Conservation (phyloP, 1,140 invertebrate species). For the Callitettix versicolor region DNA sequence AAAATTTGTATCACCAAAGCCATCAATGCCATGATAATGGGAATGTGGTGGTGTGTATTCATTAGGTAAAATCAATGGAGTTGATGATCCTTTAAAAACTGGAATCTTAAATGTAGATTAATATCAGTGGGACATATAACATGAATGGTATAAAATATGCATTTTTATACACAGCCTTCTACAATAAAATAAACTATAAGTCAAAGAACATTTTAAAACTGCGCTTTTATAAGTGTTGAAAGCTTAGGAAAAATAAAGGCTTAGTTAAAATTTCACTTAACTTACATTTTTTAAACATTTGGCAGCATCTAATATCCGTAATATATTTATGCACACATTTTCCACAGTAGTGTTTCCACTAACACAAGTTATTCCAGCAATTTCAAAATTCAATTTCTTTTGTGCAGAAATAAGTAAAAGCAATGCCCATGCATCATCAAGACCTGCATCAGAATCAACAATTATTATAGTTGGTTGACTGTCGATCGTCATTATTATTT, state of each 20-base stretch:
- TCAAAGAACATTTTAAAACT: too few relatives aligned
- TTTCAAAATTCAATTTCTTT: slow-evolving; percentile 33
- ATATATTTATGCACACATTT: slow-evolving; percentile 47
- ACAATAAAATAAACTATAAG: neutral
- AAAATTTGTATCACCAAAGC: slow-evolving; percentile 47
- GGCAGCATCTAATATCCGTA: slow-evolving; percentile 41
- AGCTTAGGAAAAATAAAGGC: too few relatives aligned
- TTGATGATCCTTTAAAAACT: slow-evolving; percentile 46
- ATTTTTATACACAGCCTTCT: neutral
- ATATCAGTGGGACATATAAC: slow-evolving; percentile 34
- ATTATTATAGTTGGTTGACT: too few relatives aligned
- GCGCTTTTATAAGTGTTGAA: too few relatives aligned
- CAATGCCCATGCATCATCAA: slow-evolving; percentile 53
- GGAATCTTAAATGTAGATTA: slow-evolving; percentile 46
- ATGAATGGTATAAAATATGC: neutral
- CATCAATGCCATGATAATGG: slow-evolving; percentile 47
- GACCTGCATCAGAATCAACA: slow-evolving; percentile 50
- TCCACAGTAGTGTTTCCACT: slow-evolving; percentile 48
- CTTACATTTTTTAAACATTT: too few relatives aligned
- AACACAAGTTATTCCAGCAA: slow-evolving; percentile 51
- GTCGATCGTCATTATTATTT: too few relatives aligned
- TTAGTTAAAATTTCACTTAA: too few relatives aligned
- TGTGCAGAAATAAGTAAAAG: slow-evolving; percentile 45
- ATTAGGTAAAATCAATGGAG: slow-evolving; percentile 31
- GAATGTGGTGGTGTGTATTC: neutral